A percentile compares a stretch with the other conserved stretches of the same genome.
Evolutionary conservation across 2,113 vertebrate species (phyloP).

Genomic region (Murina feae): DNA sequence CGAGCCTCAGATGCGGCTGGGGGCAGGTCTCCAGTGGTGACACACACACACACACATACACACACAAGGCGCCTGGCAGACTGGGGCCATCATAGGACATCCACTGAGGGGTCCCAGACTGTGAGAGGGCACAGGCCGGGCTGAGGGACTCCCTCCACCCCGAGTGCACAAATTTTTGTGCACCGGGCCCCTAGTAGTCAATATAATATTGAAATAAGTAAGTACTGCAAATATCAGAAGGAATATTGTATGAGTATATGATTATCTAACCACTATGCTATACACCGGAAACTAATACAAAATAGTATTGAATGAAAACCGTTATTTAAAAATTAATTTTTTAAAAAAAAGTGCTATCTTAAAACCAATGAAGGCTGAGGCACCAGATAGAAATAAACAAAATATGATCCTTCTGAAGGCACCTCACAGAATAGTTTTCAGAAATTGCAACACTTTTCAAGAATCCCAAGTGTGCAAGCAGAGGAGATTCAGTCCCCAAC

Average conservation of each 20-base stretch:
- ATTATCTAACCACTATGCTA: not conserved
- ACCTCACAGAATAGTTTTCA: not conserved
- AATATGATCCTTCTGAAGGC: not conserved
- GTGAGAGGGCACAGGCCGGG: too few relatives aligned
- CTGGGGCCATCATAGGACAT: too few relatives aligned
- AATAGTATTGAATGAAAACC: not conserved
- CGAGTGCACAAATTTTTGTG: too few relatives aligned
- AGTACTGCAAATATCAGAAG: not conserved
- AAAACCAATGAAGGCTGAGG: not conserved
- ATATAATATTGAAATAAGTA: not conserved
- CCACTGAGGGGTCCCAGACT: too few relatives aligned
- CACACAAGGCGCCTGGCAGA: too few relatives aligned
- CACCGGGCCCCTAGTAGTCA: too few relatives aligned
- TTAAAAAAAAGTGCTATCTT: not conserved
- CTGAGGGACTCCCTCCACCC: too few relatives aligned
- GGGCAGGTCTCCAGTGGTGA: too few relatives aligned
- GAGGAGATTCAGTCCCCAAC: not conserved
- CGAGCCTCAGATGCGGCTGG: too few relatives aligned
- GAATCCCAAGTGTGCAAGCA: not conserved
- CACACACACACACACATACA: too few relatives aligned
- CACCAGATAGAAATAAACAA: not conserved
- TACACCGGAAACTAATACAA: not conserved
- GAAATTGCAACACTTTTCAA: not conserved
- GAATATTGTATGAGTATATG: not conserved
- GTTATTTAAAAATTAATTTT: not conserved